Evolutionary conservation across 1,140 invertebrate genomes (phyloP).

Genomic region (Drosophila nasuta): DNA sequence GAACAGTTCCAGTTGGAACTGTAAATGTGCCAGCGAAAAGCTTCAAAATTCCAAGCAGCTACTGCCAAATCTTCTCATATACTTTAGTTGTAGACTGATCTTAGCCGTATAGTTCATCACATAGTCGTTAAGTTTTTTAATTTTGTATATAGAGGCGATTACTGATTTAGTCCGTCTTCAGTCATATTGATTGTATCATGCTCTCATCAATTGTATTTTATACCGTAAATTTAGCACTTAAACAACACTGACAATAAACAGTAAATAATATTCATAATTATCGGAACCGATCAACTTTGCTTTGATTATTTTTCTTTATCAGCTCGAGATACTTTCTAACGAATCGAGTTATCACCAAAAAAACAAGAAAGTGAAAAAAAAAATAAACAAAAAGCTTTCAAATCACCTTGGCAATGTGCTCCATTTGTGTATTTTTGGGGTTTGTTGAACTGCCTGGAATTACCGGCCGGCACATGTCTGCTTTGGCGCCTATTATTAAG

Average conservation of each 20-base stretch:
- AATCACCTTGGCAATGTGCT: conserved; percentile 32
- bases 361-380: not conserved
- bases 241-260: conserved; percentile 35
- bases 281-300: not conserved
- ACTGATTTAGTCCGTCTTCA: conserved; percentile 37
- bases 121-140: conserved; percentile 10
- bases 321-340: conserved; percentile 21
- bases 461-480: conserved; percentile 49
- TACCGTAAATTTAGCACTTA: conserved; percentile 36
- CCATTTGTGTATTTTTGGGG: conserved; percentile 28
- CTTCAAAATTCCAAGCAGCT: conserved; percentile 55
- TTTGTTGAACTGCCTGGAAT: conserved; percentile 49
- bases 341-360: conserved; percentile 4
- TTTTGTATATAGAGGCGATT: conserved; percentile 15
- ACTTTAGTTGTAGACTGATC: not conserved
- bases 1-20: conserved; percentile 84
- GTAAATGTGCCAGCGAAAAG: conserved; percentile 37
- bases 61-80: conserved; percentile 67
- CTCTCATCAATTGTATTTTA: conserved; percentile 22
- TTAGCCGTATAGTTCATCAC: conserved; percentile 30
- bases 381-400: not conserved
- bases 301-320: not conserved
- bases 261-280: conserved; percentile 25
- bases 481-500: conserved; percentile 20
- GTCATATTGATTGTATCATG: conserved; percentile 65